Percentiles rank a stretch among this genome's conserved stretches.
Evolutionary conservation across 2,888 invertebrate genomes (phyloP).

Genomic region (Eilema griseolum): DNA sequence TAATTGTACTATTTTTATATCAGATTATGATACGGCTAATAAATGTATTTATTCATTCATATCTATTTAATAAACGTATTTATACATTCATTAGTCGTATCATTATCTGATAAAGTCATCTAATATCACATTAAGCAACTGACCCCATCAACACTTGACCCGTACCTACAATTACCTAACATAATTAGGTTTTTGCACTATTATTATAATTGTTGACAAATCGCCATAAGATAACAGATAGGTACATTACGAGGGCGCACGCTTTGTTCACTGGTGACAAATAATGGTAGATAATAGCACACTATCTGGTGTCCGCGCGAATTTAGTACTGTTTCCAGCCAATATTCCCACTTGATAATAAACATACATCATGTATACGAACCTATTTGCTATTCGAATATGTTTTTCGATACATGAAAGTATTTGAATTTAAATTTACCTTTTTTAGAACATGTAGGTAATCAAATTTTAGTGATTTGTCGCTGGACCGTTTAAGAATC

Average conservation of each 20-base stretch:
- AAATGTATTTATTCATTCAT: background rate
- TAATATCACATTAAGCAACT: background rate
- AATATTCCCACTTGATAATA: constrained; percentile 83
- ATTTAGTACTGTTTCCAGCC: constrained; percentile 85
- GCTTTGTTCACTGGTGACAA: constrained; percentile 85
- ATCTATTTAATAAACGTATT: too few relatives aligned
- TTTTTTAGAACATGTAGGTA: constrained; percentile 12
- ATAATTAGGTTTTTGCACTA: constrained; percentile 60
- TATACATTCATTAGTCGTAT: too few relatives aligned
- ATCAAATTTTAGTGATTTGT: background rate
- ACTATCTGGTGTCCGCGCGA: constrained; percentile 82
- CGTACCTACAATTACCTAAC: constrained; percentile 31
- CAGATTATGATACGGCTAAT: background rate
- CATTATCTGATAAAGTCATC: background rate
- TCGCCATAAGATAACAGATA: constrained; percentile 75
- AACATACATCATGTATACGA: constrained; percentile 70
- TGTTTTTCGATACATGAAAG: constrained; percentile 23
- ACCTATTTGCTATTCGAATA: constrained; percentile 30
- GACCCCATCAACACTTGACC: constrained; percentile 31
- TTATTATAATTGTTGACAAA: constrained; percentile 77
- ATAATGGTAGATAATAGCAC: constrained; percentile 86
- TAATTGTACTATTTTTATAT: background rate
- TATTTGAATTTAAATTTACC: constrained; percentile 11
- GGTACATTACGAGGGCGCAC: constrained; percentile 66
- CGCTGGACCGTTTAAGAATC: background rate